phyloP scores from a whole-genome alignment of 2,888 invertebrate species.

The Diogma glabrata region DNA sequence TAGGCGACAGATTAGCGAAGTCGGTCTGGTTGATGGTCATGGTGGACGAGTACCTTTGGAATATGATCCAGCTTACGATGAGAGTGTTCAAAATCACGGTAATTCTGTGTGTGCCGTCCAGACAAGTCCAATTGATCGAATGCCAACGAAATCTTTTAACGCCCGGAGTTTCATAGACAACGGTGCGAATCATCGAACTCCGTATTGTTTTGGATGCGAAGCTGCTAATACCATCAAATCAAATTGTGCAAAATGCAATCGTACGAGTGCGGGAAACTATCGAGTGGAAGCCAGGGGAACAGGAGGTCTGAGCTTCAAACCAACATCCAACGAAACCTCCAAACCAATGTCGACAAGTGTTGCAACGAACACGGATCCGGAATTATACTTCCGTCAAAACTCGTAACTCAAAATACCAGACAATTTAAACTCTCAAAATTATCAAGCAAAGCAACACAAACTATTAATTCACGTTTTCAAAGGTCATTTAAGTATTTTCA shows the following conservation, averaged over 20 bases:
- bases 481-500: background rate
- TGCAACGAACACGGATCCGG: background rate
- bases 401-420: background rate
- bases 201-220: background rate
- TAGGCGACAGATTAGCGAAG: background rate
- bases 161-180: background rate
- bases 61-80: too few relatives aligned
- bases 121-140: background rate
- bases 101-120: background rate
- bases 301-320: background rate
- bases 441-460: background rate
- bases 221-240: background rate
- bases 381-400: background rate
- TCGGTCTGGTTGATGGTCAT: background rate
- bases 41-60: background rate
- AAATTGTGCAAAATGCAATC: background rate
- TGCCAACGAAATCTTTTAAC: too few relatives aligned
- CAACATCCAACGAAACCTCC: background rate
- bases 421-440: background rate
- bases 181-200: background rate
- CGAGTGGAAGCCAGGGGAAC: conserved; percentile 1
- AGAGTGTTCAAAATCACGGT: too few relatives aligned
- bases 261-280: background rate
- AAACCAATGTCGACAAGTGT: background rate
- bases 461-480: background rate